Conservation (phyloP, 2,797 vertebrate genomes). For the Serranus cabrilla region DNA sequence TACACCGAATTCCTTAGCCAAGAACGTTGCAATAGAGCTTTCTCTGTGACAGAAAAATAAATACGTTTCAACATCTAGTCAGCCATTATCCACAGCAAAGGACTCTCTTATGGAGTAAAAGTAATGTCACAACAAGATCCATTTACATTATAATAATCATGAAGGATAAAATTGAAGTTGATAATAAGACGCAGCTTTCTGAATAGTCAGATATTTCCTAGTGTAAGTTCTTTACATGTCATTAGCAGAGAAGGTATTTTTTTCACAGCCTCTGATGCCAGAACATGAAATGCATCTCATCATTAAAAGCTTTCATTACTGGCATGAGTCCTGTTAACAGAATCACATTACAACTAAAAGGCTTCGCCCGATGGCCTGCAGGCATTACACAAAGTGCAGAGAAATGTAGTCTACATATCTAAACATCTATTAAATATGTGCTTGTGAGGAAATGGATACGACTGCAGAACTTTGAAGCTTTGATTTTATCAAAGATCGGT, state of each 20-base stretch:
- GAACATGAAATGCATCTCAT: conserved; percentile 48
- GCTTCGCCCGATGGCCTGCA: conserved; percentile 37
- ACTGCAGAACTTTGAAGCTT: conserved; percentile 53
- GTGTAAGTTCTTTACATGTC: not conserved
- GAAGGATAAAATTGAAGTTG: too few species aligned
- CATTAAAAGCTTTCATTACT: conserved; percentile 53
- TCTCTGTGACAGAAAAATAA: not conserved
- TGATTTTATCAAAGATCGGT: conserved; percentile 50
- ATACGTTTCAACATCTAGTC: not conserved
- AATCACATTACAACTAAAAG: conserved; percentile 53
- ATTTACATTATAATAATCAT: not conserved
- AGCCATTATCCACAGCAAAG: not conserved
- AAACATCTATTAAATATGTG: conserved; percentile 63
- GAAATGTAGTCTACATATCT: conserved; percentile 54
- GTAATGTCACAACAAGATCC: not conserved
- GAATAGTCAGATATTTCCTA: not conserved
- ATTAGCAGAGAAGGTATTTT: not conserved
- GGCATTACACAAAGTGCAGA: conserved; percentile 37
- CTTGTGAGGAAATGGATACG: conserved; percentile 39
- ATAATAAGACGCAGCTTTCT: too few species aligned
- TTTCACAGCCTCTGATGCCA: not conserved
- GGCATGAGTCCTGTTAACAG: conserved; percentile 22
- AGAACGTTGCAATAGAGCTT: not conserved
- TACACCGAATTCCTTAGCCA: not conserved
- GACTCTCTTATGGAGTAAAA: not conserved